Percentiles rank a stretch among this genome's conserved stretches.
Conservation (phyloP, 2,888 invertebrate species). For the Drosophila borborema region DNA sequence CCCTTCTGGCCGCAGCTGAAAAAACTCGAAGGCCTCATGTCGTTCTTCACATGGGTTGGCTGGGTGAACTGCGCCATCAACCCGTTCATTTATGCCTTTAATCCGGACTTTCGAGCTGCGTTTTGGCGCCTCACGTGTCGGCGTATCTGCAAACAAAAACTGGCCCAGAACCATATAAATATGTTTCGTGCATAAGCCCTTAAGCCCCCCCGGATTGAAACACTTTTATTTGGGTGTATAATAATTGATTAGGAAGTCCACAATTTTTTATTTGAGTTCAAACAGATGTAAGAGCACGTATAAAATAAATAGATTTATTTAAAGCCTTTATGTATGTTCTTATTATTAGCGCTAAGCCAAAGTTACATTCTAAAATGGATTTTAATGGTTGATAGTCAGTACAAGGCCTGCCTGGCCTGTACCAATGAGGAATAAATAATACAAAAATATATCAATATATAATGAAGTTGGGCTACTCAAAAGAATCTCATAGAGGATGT, state of each 20-base stretch:
- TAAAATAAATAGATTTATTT: constrained; percentile 31
- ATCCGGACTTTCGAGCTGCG: constrained; percentile 93
- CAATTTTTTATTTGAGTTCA: constrained; percentile 12
- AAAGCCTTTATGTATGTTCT: constrained; percentile 33
- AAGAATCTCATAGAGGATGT: neutral
- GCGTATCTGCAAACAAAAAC: constrained; percentile 81
- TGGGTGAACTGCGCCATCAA: constrained; percentile 96
- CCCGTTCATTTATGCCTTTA: constrained; percentile 96
- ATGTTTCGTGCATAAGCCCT: constrained; percentile 79
- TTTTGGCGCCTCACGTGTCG: constrained; percentile 92
- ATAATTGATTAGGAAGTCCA: constrained; percentile 22
- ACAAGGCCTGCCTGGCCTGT: neutral
- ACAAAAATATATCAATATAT: neutral
- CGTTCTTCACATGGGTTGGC: constrained; percentile 93
- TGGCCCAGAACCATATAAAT: constrained; percentile 77
- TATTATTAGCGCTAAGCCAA: constrained; percentile 26
- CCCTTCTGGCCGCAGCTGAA: constrained; percentile 90
- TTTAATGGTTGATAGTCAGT: neutral
- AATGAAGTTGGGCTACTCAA: neutral
- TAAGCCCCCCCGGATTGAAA: constrained; percentile 4
- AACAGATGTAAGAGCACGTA: constrained; percentile 11
- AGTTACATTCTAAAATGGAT: constrained; percentile 10
- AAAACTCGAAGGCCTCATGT: constrained; percentile 89
- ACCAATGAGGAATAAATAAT: neutral
- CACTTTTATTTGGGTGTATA: constrained; percentile 7